Evolutionary conservation across 2,888 invertebrate genomes (phyloP), one percentile per base, ranked within the genome.

Genomic region (Anorthoa munda): DNA sequence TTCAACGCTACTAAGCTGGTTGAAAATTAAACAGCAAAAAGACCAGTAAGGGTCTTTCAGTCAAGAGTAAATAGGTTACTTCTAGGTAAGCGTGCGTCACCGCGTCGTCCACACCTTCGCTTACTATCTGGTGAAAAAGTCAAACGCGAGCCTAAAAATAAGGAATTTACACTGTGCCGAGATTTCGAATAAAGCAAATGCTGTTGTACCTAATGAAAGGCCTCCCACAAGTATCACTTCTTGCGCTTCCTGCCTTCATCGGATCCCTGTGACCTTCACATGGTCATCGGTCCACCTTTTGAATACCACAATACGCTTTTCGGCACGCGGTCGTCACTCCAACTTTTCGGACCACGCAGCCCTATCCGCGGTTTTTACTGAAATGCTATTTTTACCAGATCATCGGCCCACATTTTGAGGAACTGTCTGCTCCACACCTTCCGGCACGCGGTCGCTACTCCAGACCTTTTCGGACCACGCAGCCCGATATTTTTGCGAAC

Each of bases 1-100:
- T 72, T 63, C 48, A 68, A 85, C 84, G 72, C 67, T 76, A 81
- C 46, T 73, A 87, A 86, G 31, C 66, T 50, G 1, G 46, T n/a
- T 23, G 26, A 18, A 58, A 59, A 18, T 2, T 39, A 26, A n/a
- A 13, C 4, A 13, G 45, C 15, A 13, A 23, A 26, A 74, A 58
- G 2, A 21, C 46, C n/a, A 48, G 17, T 46, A 65, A 2, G 39
- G 39, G 39, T 39, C 7, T 39, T 39, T 39, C 39, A 9, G 31
- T 39, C 39, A 39, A 39, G 39, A 39, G 7, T 39, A 39, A 39
- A 39, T 39, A 39, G 7, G 39, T 39, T 39, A 39, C 39, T 39
- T 39, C 9, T 39, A 39, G 39, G 39, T 9, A 39, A 39, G 39
- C 9, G 39, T 39, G 39, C 39, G 7, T 39, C 39, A 9, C 39